Evolutionary conservation across 2,888 invertebrate genomes (phyloP).

Genomic region (Bombylius major): DNA sequence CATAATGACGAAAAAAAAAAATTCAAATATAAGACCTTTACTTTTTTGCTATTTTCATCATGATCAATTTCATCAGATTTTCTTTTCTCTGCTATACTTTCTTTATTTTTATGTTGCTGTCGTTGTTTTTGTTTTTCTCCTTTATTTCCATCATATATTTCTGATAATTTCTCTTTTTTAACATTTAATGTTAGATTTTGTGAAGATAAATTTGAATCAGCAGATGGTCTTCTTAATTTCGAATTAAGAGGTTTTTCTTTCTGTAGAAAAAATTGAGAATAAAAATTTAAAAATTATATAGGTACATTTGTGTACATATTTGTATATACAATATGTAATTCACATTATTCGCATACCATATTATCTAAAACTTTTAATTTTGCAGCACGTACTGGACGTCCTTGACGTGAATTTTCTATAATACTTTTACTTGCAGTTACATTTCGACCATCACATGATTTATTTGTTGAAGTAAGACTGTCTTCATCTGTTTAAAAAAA

Average conservation of each 20-base stretch:
- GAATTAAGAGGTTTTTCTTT: constrained; percentile 22
- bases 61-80: constrained; percentile 1
- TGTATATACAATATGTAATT: neutral
- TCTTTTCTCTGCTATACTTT: neutral
- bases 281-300: neutral
- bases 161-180: constrained; percentile 20
- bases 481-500: neutral
- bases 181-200: constrained; percentile 13
- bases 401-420: neutral
- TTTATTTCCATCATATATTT: neutral
- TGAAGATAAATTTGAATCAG: constrained; percentile 1
- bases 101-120: neutral
- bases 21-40: constrained; percentile 9
- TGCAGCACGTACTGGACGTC: constrained; percentile 28
- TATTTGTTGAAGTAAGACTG: neutral
- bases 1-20: too few species aligned
- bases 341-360: constrained; percentile 14
- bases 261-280: neutral
- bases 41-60: constrained; percentile 9
- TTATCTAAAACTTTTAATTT: constrained; percentile 24
- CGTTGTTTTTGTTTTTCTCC: too few species aligned
- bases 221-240: constrained; percentile 26
- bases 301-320: neutral
- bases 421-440: neutral
- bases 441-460: neutral